Conservation (phyloP, 2,113 vertebrate genomes). For the Cercopithecus mona region DNA sequence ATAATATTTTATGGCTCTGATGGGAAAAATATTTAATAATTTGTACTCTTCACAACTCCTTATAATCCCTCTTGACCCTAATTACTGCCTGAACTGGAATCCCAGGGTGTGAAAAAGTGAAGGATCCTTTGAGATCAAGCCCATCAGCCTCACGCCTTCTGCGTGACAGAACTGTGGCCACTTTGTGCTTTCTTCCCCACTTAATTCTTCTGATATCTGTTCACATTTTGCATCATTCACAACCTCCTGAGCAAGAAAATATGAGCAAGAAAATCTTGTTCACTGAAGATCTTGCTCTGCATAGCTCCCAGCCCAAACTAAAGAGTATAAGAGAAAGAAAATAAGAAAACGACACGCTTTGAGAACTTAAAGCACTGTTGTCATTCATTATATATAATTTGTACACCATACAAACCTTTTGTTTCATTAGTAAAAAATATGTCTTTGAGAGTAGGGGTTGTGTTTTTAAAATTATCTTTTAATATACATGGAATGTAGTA, state of each 20-base stretch:
- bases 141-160: conserved; percentile 32
- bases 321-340: not conserved
- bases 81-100: conserved; percentile 55
- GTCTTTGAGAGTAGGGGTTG: not conserved
- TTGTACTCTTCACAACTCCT: conserved; percentile 16
- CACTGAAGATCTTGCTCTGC: conserved; percentile 14
- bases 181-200: conserved; percentile 15
- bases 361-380: not conserved
- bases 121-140: conserved; percentile 42
- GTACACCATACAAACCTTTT: not conserved
- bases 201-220: conserved; percentile 43
- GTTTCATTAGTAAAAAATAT: conserved; percentile 41
- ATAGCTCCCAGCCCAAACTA: not conserved
- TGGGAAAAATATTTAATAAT: conserved; percentile 1
- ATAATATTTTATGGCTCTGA: not conserved
- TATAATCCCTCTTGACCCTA: not conserved
- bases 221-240: conserved; percentile 41
- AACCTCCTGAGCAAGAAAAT: conserved; percentile 35
- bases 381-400: not conserved
- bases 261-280: not conserved
- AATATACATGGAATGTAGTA: not conserved
- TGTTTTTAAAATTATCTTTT: conserved; percentile 37
- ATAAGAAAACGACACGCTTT: not conserved
- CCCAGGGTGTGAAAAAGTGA: conserved; percentile 24
- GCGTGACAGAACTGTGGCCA: not conserved